Evolutionary conservation across 2,888 invertebrate genomes (phyloP).

Genomic region (Bruchidius siliquastri): DNA sequence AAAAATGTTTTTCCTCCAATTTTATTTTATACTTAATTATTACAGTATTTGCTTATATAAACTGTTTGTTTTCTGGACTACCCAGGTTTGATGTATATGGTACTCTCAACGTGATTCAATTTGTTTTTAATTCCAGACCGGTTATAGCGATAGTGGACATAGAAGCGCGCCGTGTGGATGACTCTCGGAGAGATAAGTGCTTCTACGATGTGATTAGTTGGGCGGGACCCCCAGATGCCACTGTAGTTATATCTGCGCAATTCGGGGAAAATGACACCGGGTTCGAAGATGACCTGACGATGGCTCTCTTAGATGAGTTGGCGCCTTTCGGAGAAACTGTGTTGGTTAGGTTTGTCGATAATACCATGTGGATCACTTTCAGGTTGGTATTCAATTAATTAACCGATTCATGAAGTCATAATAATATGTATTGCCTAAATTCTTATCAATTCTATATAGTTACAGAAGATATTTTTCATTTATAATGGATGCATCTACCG

Average conservation of each 20-base stretch:
- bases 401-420: neutral
- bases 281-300: constrained; percentile 78
- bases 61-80: no score
- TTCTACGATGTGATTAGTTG: constrained; percentile 76
- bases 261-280: constrained; percentile 51
- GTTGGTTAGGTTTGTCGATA: constrained; percentile 84
- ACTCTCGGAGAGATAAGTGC: constrained; percentile 69
- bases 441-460: no score
- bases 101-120: no score
- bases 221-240: constrained; percentile 93
- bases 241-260: constrained; percentile 65
- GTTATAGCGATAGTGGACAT: constrained; percentile 88
- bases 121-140: constrained; percentile 64
- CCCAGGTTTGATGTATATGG: no score
- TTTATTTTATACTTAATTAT: no score
- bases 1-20: no score
- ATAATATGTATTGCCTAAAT: no score
- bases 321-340: constrained; percentile 85
- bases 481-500: no score
- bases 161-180: constrained; percentile 77
- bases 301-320: constrained; percentile 72
- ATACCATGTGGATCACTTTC: constrained; percentile 88
- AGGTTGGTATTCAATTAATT: neutral
- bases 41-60: no score
- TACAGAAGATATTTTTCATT: no score